Evolutionary conservation across 2,113 vertebrate genomes (phyloP).

Genomic region (Laticauda colubrina): DNA sequence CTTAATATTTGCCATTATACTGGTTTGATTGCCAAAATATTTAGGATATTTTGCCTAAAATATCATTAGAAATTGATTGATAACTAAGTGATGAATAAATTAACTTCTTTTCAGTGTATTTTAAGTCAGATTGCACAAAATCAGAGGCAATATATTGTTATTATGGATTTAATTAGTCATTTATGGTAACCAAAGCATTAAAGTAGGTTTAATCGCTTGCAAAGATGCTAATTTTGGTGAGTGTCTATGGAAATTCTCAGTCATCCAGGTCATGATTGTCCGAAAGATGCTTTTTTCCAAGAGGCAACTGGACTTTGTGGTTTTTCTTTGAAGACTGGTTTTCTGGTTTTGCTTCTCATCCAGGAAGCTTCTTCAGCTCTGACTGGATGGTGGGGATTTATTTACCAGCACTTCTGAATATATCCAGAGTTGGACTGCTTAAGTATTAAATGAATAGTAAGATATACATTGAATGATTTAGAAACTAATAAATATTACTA

Average conservation of each 20-base stretch:
- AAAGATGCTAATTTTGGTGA: background rate
- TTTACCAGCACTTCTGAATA: background rate
- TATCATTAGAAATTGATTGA: background rate
- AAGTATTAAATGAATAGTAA: background rate
- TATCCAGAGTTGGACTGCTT: background rate
- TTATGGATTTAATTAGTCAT: background rate
- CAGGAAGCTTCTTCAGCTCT: too few relatives aligned
- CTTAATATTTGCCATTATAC: slow-evolving; percentile 17
- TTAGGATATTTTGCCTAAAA: background rate
- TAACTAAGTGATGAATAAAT: background rate
- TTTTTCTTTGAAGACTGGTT: too few relatives aligned
- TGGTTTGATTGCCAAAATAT: background rate
- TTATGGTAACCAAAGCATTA: background rate
- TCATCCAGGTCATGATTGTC: too few relatives aligned
- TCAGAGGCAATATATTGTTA: background rate
- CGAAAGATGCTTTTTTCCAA: too few relatives aligned
- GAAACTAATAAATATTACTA: background rate
- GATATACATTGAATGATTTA: background rate
- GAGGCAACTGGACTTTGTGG: too few relatives aligned
- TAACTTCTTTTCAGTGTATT: background rate
- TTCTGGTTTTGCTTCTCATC: too few relatives aligned
- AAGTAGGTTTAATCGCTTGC: background rate
- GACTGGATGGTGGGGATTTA: too few relatives aligned
- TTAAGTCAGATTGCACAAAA: background rate
- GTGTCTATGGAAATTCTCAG: too few relatives aligned